A percentile compares a stretch with the other conserved stretches of the same genome.
These are phyloP conservation scores for Schizothorax lantsangensis DNA, from an alignment of 2,797 vertebrate species.

Conservation along the genomic window DNA sequence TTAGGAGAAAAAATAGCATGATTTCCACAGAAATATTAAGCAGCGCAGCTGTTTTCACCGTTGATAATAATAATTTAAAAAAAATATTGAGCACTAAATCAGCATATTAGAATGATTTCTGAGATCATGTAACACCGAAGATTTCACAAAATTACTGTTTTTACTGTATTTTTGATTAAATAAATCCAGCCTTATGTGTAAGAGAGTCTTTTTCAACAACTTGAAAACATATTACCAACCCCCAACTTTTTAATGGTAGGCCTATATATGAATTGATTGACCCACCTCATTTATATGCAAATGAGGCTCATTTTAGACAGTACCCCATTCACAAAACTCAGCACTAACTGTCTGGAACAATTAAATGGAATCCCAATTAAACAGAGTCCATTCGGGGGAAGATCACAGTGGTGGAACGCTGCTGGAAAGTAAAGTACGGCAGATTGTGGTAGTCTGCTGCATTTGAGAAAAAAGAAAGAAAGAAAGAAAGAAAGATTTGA, in stretches of 20 bases:
- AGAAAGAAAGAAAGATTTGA: conserved; percentile 2
- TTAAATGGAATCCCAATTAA: neutral
- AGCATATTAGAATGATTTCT: neutral
- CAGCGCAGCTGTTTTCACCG: neutral
- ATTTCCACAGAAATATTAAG: neutral
- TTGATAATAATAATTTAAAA: no score
- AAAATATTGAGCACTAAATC: neutral
- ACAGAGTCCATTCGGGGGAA: neutral
- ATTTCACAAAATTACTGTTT: neutral
- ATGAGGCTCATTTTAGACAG: neutral
- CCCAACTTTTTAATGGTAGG: neutral
- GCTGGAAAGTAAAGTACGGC: neutral
- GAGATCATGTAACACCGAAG: neutral
- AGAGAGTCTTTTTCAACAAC: neutral
- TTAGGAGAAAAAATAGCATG: neutral
- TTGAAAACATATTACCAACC: neutral
- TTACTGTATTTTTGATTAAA: neutral
- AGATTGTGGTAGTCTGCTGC: neutral
- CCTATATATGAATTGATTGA: neutral
- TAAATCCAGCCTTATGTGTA: neutral
- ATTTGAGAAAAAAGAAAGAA: conserved; percentile 17
- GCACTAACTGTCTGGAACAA: neutral
- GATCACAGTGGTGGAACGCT: neutral
- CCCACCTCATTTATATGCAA: neutral
- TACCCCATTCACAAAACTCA: neutral